Base-by-base conservation (phyloP, 2,888 invertebrate genomes). In the Coelogynopora nodosa region DNA sequence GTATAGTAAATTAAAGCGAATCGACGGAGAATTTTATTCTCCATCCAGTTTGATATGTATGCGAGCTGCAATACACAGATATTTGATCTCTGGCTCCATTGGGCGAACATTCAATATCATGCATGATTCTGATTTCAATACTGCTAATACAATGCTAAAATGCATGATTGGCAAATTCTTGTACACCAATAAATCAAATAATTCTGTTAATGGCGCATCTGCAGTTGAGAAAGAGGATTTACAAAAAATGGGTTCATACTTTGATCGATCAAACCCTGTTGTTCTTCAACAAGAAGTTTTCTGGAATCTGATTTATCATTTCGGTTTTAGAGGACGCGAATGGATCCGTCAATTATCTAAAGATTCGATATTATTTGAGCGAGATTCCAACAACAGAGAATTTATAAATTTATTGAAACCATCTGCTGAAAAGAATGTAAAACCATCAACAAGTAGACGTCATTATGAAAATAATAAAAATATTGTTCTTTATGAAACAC, bases 261-360 rank as follows among this genome's bases (percentile, higher is more conserved):
- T n/a, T n/a, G 81, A 80, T 80, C 81, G 5, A 13, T 80, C 81
- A 5, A 80, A 28, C 5, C 81, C 81, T 13, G 10, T 27, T 27
- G 26, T 80, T 80, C 23, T 80, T 80, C n/a, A 10, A 80, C 27
- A 80, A 80, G 81, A 80, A 80, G n/a, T 80, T 13, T 80, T 80
- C n/a, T 80, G 23, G 10, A n/a, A 80, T n/a, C 23, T 80, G 5
- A n/a, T 80, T 27, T 27, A 80, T 80, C 81, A 80, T 80, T 80
- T 80, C 23, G 81, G 81, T 27, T 80, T 27, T 27, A 5, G 81
- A 80, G 81, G 81, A 23, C 5, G 81, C 5, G 81, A 80, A 23
- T 80, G 81, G 81, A 80, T 80, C n/a, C 81, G 81, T 5, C 10
- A 80, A n/a, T 13, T 80, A 13, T 13, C 23, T 13, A 28, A n/a